Evolutionary conservation across 2,113 vertebrate genomes (phyloP).

Genomic region (Podarcis cretensis): DNA sequence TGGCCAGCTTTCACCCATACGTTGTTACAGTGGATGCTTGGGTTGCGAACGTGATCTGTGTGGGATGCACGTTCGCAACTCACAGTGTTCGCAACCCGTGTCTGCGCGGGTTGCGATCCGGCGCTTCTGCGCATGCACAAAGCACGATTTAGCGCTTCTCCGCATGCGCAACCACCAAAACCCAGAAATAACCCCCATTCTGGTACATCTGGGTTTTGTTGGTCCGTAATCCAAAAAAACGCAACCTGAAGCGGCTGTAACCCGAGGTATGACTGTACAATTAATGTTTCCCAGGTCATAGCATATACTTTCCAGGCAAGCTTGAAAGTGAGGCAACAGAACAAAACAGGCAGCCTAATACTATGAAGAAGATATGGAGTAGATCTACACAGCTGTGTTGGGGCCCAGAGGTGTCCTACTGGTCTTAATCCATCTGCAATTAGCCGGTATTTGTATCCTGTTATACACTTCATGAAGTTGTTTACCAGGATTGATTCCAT

Average conservation of each 20-base stretch:
- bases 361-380: background rate
- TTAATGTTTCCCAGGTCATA: background rate
- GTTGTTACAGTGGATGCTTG: background rate
- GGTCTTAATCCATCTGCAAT: background rate
- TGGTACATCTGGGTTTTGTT: too few relatives aligned
- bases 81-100: too few relatives aligned
- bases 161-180: too few relatives aligned
- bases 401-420: background rate
- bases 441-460: background rate
- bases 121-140: too few relatives aligned
- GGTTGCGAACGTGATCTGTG: too few relatives aligned
- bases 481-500: constrained; percentile 39
- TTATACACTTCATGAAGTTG: background rate
- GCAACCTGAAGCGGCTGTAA: too few relatives aligned
- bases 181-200: too few relatives aligned
- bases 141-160: too few relatives aligned
- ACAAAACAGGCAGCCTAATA: background rate
- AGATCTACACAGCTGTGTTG: background rate
- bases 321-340: too few relatives aligned
- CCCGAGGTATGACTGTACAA: background rate
- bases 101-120: too few relatives aligned
- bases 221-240: too few relatives aligned
- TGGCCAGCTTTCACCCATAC: background rate
- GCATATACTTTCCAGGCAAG: background rate
- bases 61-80: too few relatives aligned